Percentiles rank a stretch among this genome's conserved stretches.
Conservation (phyloP, 1,140 invertebrate genomes). For the Eulimnadia texana region DNA sequence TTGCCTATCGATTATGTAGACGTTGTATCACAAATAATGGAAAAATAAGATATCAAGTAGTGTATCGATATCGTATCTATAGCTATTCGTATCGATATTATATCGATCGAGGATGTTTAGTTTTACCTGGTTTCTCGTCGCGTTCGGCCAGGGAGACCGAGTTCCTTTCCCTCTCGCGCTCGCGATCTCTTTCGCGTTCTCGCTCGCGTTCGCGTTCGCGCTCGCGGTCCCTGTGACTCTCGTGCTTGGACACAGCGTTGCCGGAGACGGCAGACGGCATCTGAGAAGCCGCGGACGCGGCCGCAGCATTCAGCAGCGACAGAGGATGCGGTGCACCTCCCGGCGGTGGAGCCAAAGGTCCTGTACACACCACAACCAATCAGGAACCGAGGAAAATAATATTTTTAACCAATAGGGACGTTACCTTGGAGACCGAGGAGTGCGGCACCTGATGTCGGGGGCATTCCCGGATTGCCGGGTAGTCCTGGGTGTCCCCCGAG, state of each 20-base stretch:
- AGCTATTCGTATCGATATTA: no score
- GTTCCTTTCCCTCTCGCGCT: constrained; percentile 12
- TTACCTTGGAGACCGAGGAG: constrained; percentile 25
- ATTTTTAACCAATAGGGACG: not conserved
- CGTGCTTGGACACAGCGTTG: constrained; percentile 4
- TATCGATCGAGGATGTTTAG: no score
- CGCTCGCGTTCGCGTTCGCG: constrained; percentile 12
- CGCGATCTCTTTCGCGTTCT: constrained; percentile 11
- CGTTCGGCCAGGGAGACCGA: constrained; percentile 20
- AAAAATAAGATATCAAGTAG: no score
- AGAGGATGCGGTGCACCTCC: constrained; percentile 15
- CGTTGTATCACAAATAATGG: not conserved
- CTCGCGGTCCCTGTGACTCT: constrained; percentile 4
- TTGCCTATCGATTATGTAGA: no score
- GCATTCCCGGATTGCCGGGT: constrained; percentile 39
- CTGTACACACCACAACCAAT: no score
- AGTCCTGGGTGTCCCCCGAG: constrained; percentile 40
- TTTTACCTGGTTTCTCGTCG: constrained; percentile 12
- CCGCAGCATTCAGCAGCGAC: constrained; percentile 16
- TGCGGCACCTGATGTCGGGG: constrained; percentile 29
- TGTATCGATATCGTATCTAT: not conserved
- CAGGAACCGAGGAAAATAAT: constrained; percentile 17
- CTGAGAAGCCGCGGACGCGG: constrained; percentile 17
- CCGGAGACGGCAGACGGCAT: constrained; percentile 16
- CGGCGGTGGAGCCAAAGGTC: constrained; percentile 20